A percentile compares a stretch with the other conserved stretches of the same genome.
These are phyloP conservation scores for Nesogale talazaci DNA, from an alignment of 2,113 vertebrate species.

Conservation along the genomic window DNA sequence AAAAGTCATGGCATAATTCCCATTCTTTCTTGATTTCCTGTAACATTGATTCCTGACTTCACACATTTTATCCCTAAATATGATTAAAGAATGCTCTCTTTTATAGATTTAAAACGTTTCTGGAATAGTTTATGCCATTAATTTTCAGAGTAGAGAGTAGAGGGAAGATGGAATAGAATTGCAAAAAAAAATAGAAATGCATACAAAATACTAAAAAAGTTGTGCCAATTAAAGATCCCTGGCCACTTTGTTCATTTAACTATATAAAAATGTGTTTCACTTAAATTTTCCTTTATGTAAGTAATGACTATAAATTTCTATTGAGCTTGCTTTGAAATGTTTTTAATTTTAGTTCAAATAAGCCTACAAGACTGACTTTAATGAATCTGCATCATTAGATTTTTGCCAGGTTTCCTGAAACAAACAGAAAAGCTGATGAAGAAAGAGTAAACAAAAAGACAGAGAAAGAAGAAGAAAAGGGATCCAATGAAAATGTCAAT, in stretches of 20 bases:
- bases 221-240: constrained; percentile 58
- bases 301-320: constrained; percentile 73
- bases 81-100: constrained; percentile 55
- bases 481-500: constrained; percentile 4
- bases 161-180: not conserved
- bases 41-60: constrained; percentile 39
- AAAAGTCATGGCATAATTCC: not conserved
- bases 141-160: not conserved
- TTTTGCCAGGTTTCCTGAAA: not conserved
- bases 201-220: constrained; percentile 65
- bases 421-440: constrained; percentile 8
- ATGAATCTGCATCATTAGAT: constrained; percentile 60
- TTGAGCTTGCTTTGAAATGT: constrained; percentile 70
- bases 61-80: constrained; percentile 58
- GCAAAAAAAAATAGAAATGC: constrained; percentile 13
- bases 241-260: constrained; percentile 69
- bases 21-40: constrained; percentile 26
- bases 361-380: constrained; percentile 55
- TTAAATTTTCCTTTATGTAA: constrained; percentile 77
- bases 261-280: constrained; percentile 66
- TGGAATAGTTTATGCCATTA: constrained; percentile 60
- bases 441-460: not conserved
- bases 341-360: constrained; percentile 77
- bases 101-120: constrained; percentile 65
- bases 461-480: not conserved